Evolutionary conservation across 2,113 vertebrate species (phyloP), one percentile per base, ranked within the genome.

Genomic region (Daubentonia madagascariensis): DNA sequence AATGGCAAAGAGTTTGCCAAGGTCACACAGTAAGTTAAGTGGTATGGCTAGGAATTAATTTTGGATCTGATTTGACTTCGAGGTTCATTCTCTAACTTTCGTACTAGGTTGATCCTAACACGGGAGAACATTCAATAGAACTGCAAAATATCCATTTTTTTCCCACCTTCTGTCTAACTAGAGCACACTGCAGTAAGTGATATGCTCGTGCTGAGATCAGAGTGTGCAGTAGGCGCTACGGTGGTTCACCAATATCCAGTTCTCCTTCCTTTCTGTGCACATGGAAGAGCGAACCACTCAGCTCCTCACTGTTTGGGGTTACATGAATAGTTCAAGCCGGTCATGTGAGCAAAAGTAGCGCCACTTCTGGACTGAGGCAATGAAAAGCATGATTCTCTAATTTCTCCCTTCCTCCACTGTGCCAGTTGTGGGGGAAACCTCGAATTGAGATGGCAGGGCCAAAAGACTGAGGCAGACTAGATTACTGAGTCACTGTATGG

Each of bases 181-280:
- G 4, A 57, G 28, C 2, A 43, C 2, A 43, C 9, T 28, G 43
- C 50, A 86, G n/a, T 8, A 68, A 68, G 18, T 48, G n/a, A 67
- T 28, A 35, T 17, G 5, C 28, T 11, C 0, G 0, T 79, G 78
- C 32, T 52, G 25, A 54, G 11, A 8, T 78, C 30, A 85, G 30
- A 3, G 1, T 20, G 8, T 68, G 16, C 7, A 10, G 8, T 2
- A 25, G 63, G 14, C 23, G 2, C 54, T 28, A 4, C 6, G 13
- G 23, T 50, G n/a, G 30, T 35, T 45, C 35, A 14, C 4, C 7
- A 25, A 3, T 28, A 40, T 4, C 16, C 16, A 8, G 57, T 23
- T 48, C 37, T n/a, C 37, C 5, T 67, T 57, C 10, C 30, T 37
- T 67, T 65, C 22, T 2, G 28, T 28, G 28, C 37, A 73, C 25